Conservation (phyloP, 2,888 invertebrate genomes). For the Aleiodes testaceus region DNA sequence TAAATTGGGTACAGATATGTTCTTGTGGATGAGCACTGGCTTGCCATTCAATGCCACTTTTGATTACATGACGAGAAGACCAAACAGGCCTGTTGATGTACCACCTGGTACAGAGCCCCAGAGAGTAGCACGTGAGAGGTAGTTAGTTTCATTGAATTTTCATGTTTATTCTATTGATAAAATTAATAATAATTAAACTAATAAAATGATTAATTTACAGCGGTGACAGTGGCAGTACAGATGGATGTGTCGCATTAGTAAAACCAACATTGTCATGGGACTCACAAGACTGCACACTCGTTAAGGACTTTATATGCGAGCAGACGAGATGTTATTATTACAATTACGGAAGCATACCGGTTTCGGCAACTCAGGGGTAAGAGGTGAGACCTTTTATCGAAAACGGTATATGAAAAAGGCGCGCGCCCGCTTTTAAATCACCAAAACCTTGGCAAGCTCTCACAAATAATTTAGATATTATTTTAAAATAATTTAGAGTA, state of each 20-base stretch:
- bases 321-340: conserved; percentile 93
- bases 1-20: conserved; percentile 89
- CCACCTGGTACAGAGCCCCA: conserved; percentile 85
- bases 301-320: conserved; percentile 92
- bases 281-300: conserved; percentile 86
- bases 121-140: conserved; percentile 85
- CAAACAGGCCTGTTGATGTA: conserved; percentile 76
- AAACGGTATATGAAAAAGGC: conserved; percentile 57
- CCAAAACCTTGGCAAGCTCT: background rate
- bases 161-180: no score
- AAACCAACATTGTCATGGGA: conserved; percentile 88
- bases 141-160: conserved; percentile 57
- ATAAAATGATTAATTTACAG: conserved; percentile 57
- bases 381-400: conserved; percentile 79
- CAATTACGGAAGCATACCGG: conserved; percentile 92
- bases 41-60: conserved; percentile 91
- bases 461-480: conserved; percentile 9
- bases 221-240: conserved; percentile 78
- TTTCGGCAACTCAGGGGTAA: conserved; percentile 94
- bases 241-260: conserved; percentile 86
- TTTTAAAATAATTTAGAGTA: conserved; percentile 19
- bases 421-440: conserved; percentile 36
- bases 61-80: conserved; percentile 82
- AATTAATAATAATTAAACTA: background rate
- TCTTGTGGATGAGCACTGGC: conserved; percentile 92